Conservation (phyloP, 2,888 invertebrate genomes). For the Seladonia tumulorum region DNA sequence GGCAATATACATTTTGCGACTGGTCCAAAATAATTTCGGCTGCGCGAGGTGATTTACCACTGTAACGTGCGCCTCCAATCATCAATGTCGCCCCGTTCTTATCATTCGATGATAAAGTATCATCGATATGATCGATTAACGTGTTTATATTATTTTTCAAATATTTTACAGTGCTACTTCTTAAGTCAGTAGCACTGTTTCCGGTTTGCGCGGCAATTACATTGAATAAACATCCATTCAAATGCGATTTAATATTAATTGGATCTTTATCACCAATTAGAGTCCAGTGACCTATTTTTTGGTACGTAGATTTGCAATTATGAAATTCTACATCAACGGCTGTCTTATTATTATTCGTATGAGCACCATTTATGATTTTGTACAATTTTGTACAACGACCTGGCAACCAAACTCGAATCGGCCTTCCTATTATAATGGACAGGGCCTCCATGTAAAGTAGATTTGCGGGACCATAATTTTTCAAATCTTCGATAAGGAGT, state of each 20-base stretch:
- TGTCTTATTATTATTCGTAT: background rate
- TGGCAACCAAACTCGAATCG: constrained; percentile 62
- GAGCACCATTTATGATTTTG: constrained; percentile 45
- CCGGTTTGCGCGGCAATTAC: constrained; percentile 71
- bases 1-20: constrained; percentile 68
- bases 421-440: constrained; percentile 51
- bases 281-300: constrained; percentile 73
- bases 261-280: constrained; percentile 63
- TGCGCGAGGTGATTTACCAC: constrained; percentile 56
- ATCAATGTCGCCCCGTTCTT: constrained; percentile 53
- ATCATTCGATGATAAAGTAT: constrained; percentile 35
- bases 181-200: constrained; percentile 45
- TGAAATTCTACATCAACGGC: constrained; percentile 68
- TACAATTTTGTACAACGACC: background rate
- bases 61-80: constrained; percentile 75
- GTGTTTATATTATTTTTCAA: constrained; percentile 59
- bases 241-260: constrained; percentile 5
- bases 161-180: constrained; percentile 39
- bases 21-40: constrained; percentile 67
- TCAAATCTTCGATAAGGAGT: constrained; percentile 59
- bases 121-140: constrained; percentile 52
- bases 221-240: constrained; percentile 74
- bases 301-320: background rate
- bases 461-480: constrained; percentile 68
- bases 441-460: constrained; percentile 66